These are phyloP conservation scores for Aquatica leii DNA, from an alignment of 2,888 invertebrate species.

Conservation along the genomic window DNA sequence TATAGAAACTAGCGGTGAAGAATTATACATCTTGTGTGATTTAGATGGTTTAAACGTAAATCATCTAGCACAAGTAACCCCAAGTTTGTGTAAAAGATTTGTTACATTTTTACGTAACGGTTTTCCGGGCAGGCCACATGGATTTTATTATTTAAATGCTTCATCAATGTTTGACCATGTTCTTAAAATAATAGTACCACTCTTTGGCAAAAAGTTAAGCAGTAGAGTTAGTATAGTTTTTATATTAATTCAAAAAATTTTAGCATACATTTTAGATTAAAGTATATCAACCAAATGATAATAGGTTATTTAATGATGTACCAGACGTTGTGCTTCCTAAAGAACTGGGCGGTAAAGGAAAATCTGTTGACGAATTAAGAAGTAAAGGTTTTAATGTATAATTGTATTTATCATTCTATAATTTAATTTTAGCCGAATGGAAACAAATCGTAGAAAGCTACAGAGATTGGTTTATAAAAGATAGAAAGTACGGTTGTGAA, in stretches of 20 bases:
- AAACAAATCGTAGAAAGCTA: constrained; percentile 62
- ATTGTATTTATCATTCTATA: background rate
- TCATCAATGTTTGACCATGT: background rate
- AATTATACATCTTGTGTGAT: background rate
- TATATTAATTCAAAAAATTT: background rate
- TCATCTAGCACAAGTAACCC: background rate
- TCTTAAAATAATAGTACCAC: background rate
- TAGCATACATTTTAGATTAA: background rate
- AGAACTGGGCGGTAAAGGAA: background rate
- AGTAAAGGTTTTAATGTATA: background rate
- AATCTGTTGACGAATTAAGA: background rate
- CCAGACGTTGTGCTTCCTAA: background rate
- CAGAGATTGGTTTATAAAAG: constrained; percentile 64
- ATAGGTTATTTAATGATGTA: background rate
- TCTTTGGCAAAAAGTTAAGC: background rate
- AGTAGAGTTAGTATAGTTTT: background rate
- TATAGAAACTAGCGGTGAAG: background rate
- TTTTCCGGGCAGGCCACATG: background rate
- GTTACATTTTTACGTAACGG: background rate
- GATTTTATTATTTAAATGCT: background rate
- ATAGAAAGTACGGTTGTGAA: constrained; percentile 60
- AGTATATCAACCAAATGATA: background rate
- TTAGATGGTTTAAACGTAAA: background rate
- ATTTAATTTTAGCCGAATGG: constrained; percentile 54
- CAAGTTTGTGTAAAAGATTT: background rate